These are phyloP conservation scores for Drosophila serrata DNA, from an alignment of 1,140 invertebrate species.

Conservation along the genomic window DNA sequence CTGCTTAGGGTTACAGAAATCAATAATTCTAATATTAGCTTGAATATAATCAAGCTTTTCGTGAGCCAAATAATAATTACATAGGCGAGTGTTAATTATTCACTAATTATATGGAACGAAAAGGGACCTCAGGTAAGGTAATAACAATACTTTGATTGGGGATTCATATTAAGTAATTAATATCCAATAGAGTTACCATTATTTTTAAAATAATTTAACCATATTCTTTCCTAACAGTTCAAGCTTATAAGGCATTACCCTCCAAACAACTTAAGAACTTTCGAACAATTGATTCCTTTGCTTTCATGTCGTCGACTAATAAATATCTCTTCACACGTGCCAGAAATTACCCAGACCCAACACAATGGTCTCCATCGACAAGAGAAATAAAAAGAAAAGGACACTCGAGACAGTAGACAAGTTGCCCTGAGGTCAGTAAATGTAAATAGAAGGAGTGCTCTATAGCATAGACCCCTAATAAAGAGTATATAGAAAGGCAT, in stretches of 20 bases:
- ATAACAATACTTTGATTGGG: not conserved
- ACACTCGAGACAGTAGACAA: constrained; percentile 2
- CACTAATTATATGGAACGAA: constrained; percentile 2
- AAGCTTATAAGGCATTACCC: not conserved
- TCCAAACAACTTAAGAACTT: not conserved
- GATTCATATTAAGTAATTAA: not conserved
- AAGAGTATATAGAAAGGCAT: constrained; percentile 3
- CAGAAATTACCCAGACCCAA: constrained; percentile 57
- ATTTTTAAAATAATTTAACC: not conserved
- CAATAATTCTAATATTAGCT: not conserved
- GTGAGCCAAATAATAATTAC: not conserved
- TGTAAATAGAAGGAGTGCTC: constrained; percentile 60
- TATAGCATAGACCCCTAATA: constrained; percentile 1
- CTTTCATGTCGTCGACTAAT: constrained; percentile 50
- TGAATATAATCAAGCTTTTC: not conserved
- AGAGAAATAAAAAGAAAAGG: constrained; percentile 5
- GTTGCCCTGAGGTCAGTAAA: constrained; percentile 63
- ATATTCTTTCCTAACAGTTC: no score
- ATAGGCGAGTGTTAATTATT: not conserved
- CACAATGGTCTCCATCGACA: not conserved
- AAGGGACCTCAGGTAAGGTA: not conserved
- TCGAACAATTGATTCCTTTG: constrained; percentile 6
- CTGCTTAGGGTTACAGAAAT: not conserved
- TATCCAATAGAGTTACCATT: not conserved
- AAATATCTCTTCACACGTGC: constrained; percentile 69